Conservation (phyloP, 1,140 invertebrate genomes). For the Hydropsyche tenuis region DNA sequence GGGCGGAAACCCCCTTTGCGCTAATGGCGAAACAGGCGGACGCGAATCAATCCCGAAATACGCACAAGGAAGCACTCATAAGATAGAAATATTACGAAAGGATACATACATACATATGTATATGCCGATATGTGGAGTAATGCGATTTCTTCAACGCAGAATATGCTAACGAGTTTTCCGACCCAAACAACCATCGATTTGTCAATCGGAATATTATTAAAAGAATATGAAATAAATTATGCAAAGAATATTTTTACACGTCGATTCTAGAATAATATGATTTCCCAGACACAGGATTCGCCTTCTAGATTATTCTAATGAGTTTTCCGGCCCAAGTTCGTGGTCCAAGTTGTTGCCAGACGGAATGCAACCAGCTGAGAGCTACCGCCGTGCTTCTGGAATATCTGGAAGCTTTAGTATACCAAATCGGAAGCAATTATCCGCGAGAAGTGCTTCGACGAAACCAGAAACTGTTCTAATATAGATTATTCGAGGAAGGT, state of each 20-base stretch:
- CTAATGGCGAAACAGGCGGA: not conserved
- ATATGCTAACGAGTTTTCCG: too few relatives aligned
- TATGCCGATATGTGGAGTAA: not conserved
- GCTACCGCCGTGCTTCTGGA: too few relatives aligned
- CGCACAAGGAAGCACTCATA: not conserved
- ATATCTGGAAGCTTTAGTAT: not conserved
- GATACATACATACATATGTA: not conserved
- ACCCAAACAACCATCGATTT: too few relatives aligned
- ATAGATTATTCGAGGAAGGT: not conserved
- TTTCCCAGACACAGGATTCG: constrained; percentile 5
- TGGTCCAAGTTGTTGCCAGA: not conserved
- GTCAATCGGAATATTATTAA: too few relatives aligned
- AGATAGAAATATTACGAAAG: not conserved
- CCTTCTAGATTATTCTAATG: constrained; percentile 20
- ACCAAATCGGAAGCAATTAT: constrained; percentile 23
- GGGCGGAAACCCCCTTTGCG: not conserved
- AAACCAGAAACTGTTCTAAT: constrained; percentile 1
- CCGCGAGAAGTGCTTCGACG: constrained; percentile 6
- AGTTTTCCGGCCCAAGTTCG: constrained; percentile 2
- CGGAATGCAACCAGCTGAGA: constrained; percentile 6
- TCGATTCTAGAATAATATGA: not conserved
- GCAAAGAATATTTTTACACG: too few relatives aligned
- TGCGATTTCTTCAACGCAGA: not conserved
- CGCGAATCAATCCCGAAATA: constrained; percentile 7
- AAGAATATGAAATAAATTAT: too few relatives aligned